Evolutionary conservation across 2,888 invertebrate genomes (phyloP), one percentile per base, ranked within the genome.

Genomic region (Cancer borealis): DNA sequence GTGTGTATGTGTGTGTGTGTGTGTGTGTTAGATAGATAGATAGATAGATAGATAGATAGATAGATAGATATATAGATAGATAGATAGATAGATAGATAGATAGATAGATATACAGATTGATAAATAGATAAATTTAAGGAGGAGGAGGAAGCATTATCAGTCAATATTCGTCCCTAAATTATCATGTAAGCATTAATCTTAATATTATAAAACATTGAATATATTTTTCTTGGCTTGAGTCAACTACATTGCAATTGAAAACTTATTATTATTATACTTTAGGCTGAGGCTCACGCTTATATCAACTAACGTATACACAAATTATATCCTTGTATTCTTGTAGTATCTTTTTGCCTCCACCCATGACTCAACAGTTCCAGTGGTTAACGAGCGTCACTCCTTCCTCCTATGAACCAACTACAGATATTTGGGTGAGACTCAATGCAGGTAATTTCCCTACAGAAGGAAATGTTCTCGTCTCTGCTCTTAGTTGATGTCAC

Each of bases 1-100:
- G 66, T 21, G 79, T 26, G 79, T 66, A 21, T 66, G 66, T 66
- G 66, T 66, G 66, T 66, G 66, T 66, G 66, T 66, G 66, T 66
- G 49, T 49, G 66, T 66, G 66, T 66, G 66, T 66, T 10, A 14
- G 66, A n/a, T n/a, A n/a, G 54, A 47, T 8, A 54, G 21, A 39
- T 4, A 26, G 4, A 39, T 2, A 49, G 87, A 46, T 3, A 21
- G 46, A 46, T 45, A 54, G 46, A 46, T 14, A 26, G 79, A 46
- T 5, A 39, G n/a, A n/a, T n/a, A n/a, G n/a, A n/a, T n/a, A n/a
- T n/a, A n/a, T n/a, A n/a, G n/a, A n/a, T n/a, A n/a, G 39, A 73
- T n/a, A 21, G 88, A 47, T 39, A 30, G 8, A 73, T 26, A 45
- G 30, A 54, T 30, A 47, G 39, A 88, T 87, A 84, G 87, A 26